Evolutionary conservation across 2,113 vertebrate species (phyloP).

Genomic region (Illadopsis cleaveri): DNA sequence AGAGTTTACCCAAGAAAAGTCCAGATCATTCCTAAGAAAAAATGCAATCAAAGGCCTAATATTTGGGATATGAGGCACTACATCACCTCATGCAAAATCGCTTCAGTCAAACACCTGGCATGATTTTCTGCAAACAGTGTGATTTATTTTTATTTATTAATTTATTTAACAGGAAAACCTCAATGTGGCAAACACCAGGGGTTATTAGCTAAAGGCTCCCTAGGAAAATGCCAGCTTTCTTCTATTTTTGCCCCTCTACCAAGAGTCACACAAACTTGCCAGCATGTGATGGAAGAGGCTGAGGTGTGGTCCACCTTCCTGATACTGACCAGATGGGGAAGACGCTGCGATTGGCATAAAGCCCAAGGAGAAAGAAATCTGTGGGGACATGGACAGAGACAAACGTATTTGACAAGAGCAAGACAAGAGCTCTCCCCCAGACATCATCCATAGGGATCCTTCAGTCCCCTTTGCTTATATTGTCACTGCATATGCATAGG

Average conservation of each 20-base stretch:
- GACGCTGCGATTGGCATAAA: background rate
- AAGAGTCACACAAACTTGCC: background rate
- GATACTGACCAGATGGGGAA: slow-evolving; percentile 35
- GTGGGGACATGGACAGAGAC: background rate
- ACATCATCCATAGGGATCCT: slow-evolving; percentile 10
- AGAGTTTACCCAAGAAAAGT: background rate
- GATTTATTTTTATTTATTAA: background rate
- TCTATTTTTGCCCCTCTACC: background rate
- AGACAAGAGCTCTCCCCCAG: slow-evolving; percentile 22
- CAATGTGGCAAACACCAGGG: background rate
- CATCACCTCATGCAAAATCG: background rate
- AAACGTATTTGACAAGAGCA: slow-evolving; percentile 17
- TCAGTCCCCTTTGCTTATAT: background rate
- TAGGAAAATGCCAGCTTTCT: background rate
- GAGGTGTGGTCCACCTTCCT: slow-evolving; percentile 1
- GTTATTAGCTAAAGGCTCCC: background rate
- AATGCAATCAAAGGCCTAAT: background rate
- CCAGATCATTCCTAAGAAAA: background rate
- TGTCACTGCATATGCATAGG: slow-evolving; percentile 29
- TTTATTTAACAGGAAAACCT: background rate
- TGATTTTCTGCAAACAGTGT: background rate
- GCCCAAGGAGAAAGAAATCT: slow-evolving; percentile 43
- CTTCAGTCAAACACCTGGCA: background rate
- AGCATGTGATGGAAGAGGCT: background rate
- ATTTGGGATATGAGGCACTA: background rate